Evolutionary conservation across 2,797 vertebrate genomes (phyloP).

Genomic region (Lithobates pipiens): DNA sequence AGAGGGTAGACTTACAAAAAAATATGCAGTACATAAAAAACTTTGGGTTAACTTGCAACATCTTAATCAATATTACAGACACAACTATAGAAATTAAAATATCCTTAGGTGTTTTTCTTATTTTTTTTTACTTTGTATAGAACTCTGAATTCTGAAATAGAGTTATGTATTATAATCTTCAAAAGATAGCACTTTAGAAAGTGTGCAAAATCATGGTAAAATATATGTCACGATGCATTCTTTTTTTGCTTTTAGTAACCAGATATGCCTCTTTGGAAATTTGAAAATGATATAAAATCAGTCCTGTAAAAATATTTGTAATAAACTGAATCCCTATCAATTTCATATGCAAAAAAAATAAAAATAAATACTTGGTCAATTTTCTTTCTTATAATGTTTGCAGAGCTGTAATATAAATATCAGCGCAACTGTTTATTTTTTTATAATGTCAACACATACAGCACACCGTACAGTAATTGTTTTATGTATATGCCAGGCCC

Average conservation of each 20-base stretch:
- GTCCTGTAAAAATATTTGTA: not conserved
- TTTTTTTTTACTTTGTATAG: too few species aligned
- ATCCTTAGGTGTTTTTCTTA: too few species aligned
- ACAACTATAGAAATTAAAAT: too few species aligned
- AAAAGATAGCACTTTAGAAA: too few species aligned
- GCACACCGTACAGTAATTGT: conserved; percentile 18
- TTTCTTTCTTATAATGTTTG: conserved; percentile 2
- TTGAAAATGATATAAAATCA: not conserved
- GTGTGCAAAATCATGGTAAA: too few species aligned
- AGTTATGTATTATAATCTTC: too few species aligned
- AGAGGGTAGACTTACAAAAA: too few species aligned
- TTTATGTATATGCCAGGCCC: conserved; percentile 43
- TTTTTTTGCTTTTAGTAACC: conserved; percentile 1
- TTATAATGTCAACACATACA: conserved; percentile 26
- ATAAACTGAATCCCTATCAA: not conserved
- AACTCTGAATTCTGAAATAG: too few species aligned
- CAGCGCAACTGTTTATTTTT: not conserved
- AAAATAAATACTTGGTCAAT: not conserved
- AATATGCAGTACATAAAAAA: too few species aligned
- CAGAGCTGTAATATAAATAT: conserved; percentile 37
- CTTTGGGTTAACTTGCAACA: too few species aligned
- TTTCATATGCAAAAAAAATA: conserved; percentile 15
- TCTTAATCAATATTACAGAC: too few species aligned
- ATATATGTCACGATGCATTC: too few species aligned
- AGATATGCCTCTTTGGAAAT: not conserved